Evolutionary conservation across 2,113 vertebrate genomes (phyloP).

Genomic region (Ammodytes marinus): DNA sequence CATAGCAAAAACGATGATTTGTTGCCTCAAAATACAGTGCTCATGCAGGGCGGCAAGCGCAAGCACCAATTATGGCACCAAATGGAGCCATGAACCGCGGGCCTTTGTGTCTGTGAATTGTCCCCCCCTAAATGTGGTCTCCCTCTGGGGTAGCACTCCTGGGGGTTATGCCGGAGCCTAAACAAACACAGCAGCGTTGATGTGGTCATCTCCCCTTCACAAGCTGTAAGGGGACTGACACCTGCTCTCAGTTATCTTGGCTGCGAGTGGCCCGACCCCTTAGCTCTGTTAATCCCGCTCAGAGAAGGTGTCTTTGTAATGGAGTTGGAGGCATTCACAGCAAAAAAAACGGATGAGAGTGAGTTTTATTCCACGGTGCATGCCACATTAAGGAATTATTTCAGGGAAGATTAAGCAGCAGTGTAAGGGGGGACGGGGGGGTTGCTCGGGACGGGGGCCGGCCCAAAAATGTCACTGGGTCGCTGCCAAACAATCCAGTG

Average conservation of each 20-base stretch:
- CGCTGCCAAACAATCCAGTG: constrained; percentile 58
- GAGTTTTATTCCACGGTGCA: constrained; percentile 65
- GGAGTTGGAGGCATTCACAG: constrained; percentile 54
- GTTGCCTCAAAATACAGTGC: constrained; percentile 63
- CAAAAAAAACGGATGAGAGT: constrained; percentile 52
- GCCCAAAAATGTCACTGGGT: constrained; percentile 67
- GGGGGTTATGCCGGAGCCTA: constrained; percentile 67
- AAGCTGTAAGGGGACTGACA: constrained; percentile 57
- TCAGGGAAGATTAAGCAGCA: constrained; percentile 72
- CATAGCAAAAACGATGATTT: constrained; percentile 68
- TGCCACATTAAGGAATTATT: constrained; percentile 76
- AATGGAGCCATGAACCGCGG: constrained; percentile 32
- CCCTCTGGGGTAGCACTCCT: constrained; percentile 32
- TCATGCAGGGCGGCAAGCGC: background rate
- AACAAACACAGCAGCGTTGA: constrained; percentile 66
- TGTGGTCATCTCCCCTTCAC: constrained; percentile 55
- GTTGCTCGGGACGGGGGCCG: constrained; percentile 30
- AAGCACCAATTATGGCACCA: constrained; percentile 63
- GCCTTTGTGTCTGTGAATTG: constrained; percentile 58
- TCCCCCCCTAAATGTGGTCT: constrained; percentile 31
- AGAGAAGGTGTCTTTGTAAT: constrained; percentile 72
- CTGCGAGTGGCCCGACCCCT: too few relatives aligned
- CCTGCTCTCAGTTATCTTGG: constrained; percentile 13
- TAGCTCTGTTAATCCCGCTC: constrained; percentile 60
- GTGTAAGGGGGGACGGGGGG: constrained; percentile 6